Conservation (phyloP, 2,888 invertebrate species). For the Glaucopsyche alexis region DNA sequence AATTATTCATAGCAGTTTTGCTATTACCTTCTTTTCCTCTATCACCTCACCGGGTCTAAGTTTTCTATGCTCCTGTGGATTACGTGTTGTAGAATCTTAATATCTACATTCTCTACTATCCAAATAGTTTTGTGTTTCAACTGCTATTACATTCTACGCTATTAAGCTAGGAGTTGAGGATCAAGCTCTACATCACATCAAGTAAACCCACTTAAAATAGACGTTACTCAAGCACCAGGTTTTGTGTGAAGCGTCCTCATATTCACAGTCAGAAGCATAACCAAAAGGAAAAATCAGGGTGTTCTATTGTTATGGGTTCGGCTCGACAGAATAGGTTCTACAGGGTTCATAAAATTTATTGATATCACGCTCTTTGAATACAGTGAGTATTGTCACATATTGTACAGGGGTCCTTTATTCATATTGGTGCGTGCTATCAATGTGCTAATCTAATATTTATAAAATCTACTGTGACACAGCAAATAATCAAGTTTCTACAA, state of each 20-base stretch:
- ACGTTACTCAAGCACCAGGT: slow-evolving; percentile 61
- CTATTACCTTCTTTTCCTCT: slow-evolving; percentile 95
- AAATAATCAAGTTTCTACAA: slow-evolving; percentile 50
- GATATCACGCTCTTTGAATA: slow-evolving; percentile 37
- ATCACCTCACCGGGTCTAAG: slow-evolving; percentile 96
- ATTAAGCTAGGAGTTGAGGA: slow-evolving; percentile 67
- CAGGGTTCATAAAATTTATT: slow-evolving; percentile 48
- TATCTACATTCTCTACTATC: slow-evolving; percentile 59
- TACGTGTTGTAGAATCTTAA: slow-evolving; percentile 75
- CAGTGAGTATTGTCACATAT: background rate
- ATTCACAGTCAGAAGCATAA: slow-evolving; percentile 60
- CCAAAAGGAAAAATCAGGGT: slow-evolving; percentile 54
- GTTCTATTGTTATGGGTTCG: slow-evolving; percentile 74
- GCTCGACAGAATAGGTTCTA: slow-evolving; percentile 76
- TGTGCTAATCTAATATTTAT: slow-evolving; percentile 34
- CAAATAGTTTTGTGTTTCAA: slow-evolving; percentile 49
- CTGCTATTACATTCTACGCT: slow-evolving; percentile 56
- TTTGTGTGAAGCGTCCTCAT: slow-evolving; percentile 59
- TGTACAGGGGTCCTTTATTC: slow-evolving; percentile 7
- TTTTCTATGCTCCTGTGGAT: slow-evolving; percentile 90
- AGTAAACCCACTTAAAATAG: slow-evolving; percentile 54
- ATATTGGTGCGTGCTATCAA: slow-evolving; percentile 37
- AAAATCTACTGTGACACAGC: slow-evolving; percentile 52
- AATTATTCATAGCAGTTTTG: slow-evolving; percentile 63
- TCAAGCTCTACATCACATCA: slow-evolving; percentile 57